Base-by-base conservation (phyloP, 53 echinoderm and acorn worm species). In the Holothuria leucospilota region DNA sequence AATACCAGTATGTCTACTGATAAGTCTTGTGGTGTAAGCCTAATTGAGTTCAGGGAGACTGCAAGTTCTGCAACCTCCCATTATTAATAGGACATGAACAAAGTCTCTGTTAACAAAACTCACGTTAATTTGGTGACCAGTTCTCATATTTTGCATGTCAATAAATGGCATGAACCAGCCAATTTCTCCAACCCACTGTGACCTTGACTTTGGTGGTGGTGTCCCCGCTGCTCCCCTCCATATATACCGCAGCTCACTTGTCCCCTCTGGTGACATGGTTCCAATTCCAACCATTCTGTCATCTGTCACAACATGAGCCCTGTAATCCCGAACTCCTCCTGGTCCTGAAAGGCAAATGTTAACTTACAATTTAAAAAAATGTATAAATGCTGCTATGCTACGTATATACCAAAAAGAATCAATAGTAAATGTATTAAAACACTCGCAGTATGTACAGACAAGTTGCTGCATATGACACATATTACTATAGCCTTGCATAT, bases 281-380 rank as follows among this genome's bases (percentile, higher is more conserved):
- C 99, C 99, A 25, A 99, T 99, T 16, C 95, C 99, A 9, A 99
- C 95, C 91, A 95, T 92, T 40, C 93, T 78, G 85, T 99, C 92
- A 83, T 99, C 93, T 3, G 95, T 92, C 28, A 99, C 95, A 41
- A 92, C 91, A 78, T 94, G 89, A 42, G 92, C 90, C 23, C 89
- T 88, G 87, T 93, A 99, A 67, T 99, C 94, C 20, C 95, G 62
- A 26, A 99, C 90, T 29, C 99, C 99, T 39, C 95, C 89, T 39
- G 99, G 99, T 29, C 99, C 99, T 99, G 49, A 20, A 28, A 62
- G 39, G 13, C n/a, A 26, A 86, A 15, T 20, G 29, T 46, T 46
- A 5, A 46, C 46, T 46, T 46, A 46, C 8, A 46, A 46, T 46
- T 46, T 5, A 46, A 11, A 46, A 8, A 46, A 46, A 11, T 46